A percentile compares a stretch with the other conserved stretches of the same genome.
These are phyloP conservation scores for Wiebesia pumilae DNA, from an alignment of 1,140 invertebrate species.

Conservation along the genomic window DNA sequence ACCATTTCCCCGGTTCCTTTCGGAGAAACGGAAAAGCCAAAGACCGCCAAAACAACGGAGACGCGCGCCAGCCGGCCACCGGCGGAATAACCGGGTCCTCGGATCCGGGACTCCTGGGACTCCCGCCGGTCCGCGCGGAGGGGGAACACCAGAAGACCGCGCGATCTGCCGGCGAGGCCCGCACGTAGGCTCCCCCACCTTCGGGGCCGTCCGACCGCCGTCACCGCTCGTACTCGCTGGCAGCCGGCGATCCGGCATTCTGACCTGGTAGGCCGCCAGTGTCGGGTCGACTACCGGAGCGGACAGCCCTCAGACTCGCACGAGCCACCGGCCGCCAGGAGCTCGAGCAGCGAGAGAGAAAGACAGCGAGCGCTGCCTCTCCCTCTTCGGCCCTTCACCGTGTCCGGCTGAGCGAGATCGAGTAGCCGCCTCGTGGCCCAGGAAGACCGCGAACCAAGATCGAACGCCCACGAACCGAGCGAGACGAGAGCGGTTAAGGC, in stretches of 20 bases:
- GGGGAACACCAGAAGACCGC: not conserved
- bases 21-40: not conserved
- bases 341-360: not conserved
- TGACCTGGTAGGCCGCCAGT: slow-evolving; percentile 73
- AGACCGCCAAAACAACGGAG: not conserved
- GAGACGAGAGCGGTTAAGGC: no score
- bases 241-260: slow-evolving; percentile 68
- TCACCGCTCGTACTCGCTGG: not conserved
- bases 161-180: slow-evolving; percentile 25
- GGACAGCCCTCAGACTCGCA: not conserved
- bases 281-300: slow-evolving; percentile 65
- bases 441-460: not conserved
- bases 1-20: not conserved
- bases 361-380: not conserved
- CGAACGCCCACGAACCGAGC: not conserved
- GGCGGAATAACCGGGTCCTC: not conserved
- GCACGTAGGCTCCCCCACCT: slow-evolving; percentile 27
- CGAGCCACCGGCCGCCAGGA: slow-evolving; percentile 3
- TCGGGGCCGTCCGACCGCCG: not conserved
- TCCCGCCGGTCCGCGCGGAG: not conserved
- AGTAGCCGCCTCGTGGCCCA: not conserved
- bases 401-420: not conserved
- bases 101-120: not conserved
- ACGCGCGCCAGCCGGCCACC: not conserved
- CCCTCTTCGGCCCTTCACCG: not conserved